phyloP scores from a whole-genome alignment of 2,888 invertebrate genomes.

The Nephrotoma flavescens region DNA sequence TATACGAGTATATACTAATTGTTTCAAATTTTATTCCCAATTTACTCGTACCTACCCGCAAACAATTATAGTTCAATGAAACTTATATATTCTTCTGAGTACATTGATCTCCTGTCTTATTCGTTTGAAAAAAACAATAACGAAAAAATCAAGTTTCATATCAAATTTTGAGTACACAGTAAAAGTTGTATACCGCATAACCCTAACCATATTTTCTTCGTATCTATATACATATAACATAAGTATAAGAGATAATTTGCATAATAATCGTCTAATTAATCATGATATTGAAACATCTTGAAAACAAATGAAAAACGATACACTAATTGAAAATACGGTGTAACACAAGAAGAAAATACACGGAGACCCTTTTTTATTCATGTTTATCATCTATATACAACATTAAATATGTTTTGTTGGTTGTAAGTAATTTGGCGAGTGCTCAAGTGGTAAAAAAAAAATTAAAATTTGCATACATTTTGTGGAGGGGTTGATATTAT shows the following conservation, averaged over 20 bases:
- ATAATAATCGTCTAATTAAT: neutral
- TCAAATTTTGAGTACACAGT: neutral
- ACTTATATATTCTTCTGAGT: neutral
- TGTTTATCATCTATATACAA: neutral
- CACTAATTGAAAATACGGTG: neutral
- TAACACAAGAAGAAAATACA: neutral
- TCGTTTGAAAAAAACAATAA: no score
- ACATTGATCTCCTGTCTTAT: neutral
- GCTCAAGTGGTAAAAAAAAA: neutral
- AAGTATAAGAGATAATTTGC: neutral
- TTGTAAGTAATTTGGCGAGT: neutral
- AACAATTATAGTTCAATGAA: neutral
- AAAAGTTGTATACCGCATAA: neutral
- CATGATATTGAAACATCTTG: neutral
- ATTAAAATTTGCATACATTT: neutral
- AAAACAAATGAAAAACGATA: neutral
- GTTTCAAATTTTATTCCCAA: neutral
- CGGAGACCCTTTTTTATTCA: neutral
- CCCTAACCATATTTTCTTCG: neutral
- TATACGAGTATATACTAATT: neutral
- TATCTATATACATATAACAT: neutral
- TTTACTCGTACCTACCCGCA: neutral
- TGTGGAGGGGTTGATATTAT: neutral
- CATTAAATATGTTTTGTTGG: neutral
- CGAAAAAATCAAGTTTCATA: no score